Base-by-base conservation (phyloP, 2,797 vertebrate species). In the Sebastes elongatus region DNA sequence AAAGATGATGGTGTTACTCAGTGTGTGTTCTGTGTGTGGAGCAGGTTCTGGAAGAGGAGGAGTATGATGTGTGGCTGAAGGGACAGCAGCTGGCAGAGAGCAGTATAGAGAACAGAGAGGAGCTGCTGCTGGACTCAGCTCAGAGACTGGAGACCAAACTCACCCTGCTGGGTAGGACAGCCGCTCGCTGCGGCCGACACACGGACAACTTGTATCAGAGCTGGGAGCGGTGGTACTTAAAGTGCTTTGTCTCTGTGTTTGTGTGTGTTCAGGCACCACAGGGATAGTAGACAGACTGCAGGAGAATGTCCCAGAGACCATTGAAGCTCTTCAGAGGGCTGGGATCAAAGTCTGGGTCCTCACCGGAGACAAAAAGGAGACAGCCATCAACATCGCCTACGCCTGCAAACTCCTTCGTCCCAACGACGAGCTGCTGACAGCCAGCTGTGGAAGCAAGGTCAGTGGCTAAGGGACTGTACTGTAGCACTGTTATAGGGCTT, bases 301-400 rank as follows among this genome's bases (percentile, higher is more conserved):
- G 89, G 98, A 99, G 68, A 97, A 97, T 4, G 98, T 98, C 59
- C 96, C 98, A 0, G 97, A 98, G 78, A 97, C 97, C 1, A 97
- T 99, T 35, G 96, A 97, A 78, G 96, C 96, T 10, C 94, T 99
- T 30, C 97, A 97, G 79, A 95, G 81, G 86, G 98, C 98, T 0
- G 96, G 97, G 20, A 97, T 99, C 83, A 98, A 96, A 91, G 95
- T 99, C 64, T 99, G 98, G 98, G 97, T 99, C 92, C 95, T 99
- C 63, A 99, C 98, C 0, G 98, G 98, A 71, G 98, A 99, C 93
- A 99, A 99, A 87, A 97, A 96, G 81, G 98, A 99, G 92, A 99
- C 98, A 0, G 98, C 98, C 63, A 85, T 99, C 91, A 99, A 98
- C 88, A 97, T 99, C 2, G 97, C 97, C 4, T 96, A 95, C 46